phyloP scores from a whole-genome alignment of 2,888 invertebrate species.

The Morpho helenor region DNA sequence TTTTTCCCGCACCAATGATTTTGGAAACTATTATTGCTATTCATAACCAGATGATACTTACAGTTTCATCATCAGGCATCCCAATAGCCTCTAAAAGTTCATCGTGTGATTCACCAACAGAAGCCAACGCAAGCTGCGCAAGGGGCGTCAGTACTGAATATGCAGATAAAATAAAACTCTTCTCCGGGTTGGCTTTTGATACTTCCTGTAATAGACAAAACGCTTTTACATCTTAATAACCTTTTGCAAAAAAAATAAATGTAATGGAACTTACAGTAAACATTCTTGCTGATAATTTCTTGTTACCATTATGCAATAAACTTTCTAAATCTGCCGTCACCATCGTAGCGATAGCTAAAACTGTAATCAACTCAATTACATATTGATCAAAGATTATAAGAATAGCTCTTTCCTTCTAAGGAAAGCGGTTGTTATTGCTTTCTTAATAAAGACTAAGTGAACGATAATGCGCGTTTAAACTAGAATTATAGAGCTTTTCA shows the following conservation, averaged over 20 bases:
- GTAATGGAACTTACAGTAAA: background rate
- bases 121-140: slow-evolving; percentile 52
- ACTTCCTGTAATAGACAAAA: slow-evolving; percentile 41
- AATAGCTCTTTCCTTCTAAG: no score
- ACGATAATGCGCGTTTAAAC: no score
- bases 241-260: slow-evolving; percentile 11
- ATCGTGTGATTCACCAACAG: slow-evolving; percentile 53
- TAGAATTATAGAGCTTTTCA: no score
- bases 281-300: slow-evolving; percentile 5
- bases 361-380: slow-evolving; percentile 19
- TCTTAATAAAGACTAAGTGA: no score
- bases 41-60: slow-evolving; percentile 25
- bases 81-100: slow-evolving; percentile 51
- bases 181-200: slow-evolving; percentile 35
- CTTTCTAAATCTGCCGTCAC: slow-evolving; percentile 35
- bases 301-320: slow-evolving; percentile 25
- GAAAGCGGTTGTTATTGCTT: no score
- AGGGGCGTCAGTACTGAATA: slow-evolving; percentile 64
- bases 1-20: no score
- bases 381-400: no score
- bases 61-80: slow-evolving; percentile 48
- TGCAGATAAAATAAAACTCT: slow-evolving; percentile 64
- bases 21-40: background rate
- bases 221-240: background rate
- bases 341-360: slow-evolving; percentile 33